A percentile compares a stretch with the other conserved stretches of the same genome.
These are phyloP conservation scores for Aphidius ervi DNA, from an alignment of 1,140 invertebrate genomes.

Conservation along the genomic window DNA sequence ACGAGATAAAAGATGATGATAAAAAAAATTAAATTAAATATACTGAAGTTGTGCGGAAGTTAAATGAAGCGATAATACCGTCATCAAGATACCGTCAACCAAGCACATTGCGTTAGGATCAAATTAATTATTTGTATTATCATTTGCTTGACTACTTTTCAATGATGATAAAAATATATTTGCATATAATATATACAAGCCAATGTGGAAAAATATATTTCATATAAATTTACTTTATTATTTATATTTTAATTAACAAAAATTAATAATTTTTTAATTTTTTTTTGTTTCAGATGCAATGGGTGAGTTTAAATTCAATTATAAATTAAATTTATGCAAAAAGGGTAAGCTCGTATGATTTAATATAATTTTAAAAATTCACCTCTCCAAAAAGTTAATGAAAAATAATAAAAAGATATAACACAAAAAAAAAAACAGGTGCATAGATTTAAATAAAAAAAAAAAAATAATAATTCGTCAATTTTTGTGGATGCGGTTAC, in stretches of 20 bases:
- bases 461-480: too few species aligned
- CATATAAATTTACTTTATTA: too few species aligned
- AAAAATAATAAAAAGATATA: too few species aligned
- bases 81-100: slow-evolving; percentile 23
- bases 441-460: too few species aligned
- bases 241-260: neutral
- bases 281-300: slow-evolving; percentile 52
- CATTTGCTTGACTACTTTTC: slow-evolving; percentile 17
- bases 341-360: too few species aligned
- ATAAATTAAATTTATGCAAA: too few species aligned
- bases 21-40: slow-evolving; percentile 14
- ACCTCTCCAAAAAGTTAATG: too few species aligned
- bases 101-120: slow-evolving; percentile 33
- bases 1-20: neutral
- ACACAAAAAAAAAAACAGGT: too few species aligned
- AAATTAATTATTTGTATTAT: slow-evolving; percentile 42
- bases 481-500: too few species aligned
- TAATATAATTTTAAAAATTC: too few species aligned
- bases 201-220: too few species aligned
- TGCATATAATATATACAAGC: too few species aligned
- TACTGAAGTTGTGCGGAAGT: slow-evolving; percentile 10
- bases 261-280: neutral
- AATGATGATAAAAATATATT: neutral
- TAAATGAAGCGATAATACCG: slow-evolving; percentile 29
- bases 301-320: slow-evolving; percentile 42